Evolutionary conservation across 2,888 invertebrate species (phyloP).

Genomic region (Pinctada fucata): DNA sequence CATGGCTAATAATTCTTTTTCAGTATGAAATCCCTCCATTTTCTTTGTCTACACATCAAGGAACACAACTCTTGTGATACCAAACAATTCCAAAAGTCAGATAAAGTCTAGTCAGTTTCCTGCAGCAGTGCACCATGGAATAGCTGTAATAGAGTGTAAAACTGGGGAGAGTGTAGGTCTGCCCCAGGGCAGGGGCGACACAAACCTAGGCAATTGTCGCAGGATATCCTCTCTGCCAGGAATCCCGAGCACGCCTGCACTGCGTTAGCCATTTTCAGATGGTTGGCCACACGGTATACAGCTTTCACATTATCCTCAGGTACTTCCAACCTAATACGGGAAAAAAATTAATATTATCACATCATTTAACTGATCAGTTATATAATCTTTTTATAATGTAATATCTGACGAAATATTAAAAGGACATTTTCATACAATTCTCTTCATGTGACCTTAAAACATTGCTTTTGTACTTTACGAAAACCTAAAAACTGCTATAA

Average conservation of each 20-base stretch:
- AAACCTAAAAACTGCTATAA: too few species aligned
- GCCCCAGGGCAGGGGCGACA: constrained; percentile 14
- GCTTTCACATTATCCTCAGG: constrained; percentile 82
- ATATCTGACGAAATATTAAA: too few species aligned
- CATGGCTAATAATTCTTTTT: constrained; percentile 28
- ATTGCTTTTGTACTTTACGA: too few species aligned
- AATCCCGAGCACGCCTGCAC: constrained; percentile 85
- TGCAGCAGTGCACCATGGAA: too few species aligned
- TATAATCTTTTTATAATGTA: neutral
- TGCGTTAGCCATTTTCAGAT: constrained; percentile 86
- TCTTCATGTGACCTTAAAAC: too few species aligned
- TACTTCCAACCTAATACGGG: constrained; percentile 78
- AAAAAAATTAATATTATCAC: neutral
- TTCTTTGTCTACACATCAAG: constrained; percentile 10
- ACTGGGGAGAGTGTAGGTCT: neutral
- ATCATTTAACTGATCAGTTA: neutral
- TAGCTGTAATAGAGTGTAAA: too few species aligned
- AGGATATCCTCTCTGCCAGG: constrained; percentile 83
- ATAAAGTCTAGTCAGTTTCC: too few species aligned
- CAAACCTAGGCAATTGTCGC: constrained; percentile 78
- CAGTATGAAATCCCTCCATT: constrained; percentile 33
- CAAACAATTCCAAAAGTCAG: neutral
- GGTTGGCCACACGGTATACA: constrained; percentile 88
- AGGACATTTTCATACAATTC: too few species aligned
- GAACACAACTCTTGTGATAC: constrained; percentile 25